A percentile compares a stretch with the other conserved stretches of the same genome.
These are phyloP conservation scores for Schizopygopsis malacanthus DNA, from an alignment of 2,797 vertebrate genomes.

Conservation along the genomic window DNA sequence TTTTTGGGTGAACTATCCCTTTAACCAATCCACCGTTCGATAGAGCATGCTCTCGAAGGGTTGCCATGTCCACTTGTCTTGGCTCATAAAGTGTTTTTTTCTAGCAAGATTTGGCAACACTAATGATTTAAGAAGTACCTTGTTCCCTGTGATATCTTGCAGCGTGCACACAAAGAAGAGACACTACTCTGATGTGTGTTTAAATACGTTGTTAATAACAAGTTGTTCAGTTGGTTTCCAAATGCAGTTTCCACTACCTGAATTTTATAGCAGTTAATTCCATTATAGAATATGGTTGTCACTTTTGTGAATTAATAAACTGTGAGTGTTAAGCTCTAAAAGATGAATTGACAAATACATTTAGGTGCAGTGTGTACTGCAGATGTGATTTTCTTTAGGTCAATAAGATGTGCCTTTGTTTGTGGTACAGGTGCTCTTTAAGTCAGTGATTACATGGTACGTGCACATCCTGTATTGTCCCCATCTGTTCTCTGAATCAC, in stretches of 20 bases:
- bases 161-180: background rate
- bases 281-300: background rate
- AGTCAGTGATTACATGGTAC: slow-evolving; percentile 76
- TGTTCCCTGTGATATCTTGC: background rate
- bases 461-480: slow-evolving; percentile 74
- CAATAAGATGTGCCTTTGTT: background rate
- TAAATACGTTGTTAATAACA: background rate
- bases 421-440: slow-evolving; percentile 69
- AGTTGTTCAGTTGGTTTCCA: background rate
- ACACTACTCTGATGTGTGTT: background rate
- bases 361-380: background rate
- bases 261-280: background rate
- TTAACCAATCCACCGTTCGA: background rate
- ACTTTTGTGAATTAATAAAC: background rate
- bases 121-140: background rate
- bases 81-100: background rate
- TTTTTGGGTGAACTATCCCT: background rate
- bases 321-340: background rate
- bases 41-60: background rate
- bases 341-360: too few relatives aligned
- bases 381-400: background rate
- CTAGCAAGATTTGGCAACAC: background rate
- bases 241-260: background rate
- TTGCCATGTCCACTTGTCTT: background rate
- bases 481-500: slow-evolving; percentile 79